phyloP scores from a whole-genome alignment of 2,888 invertebrate genomes.

The Zootermopsis nevadensis region DNA sequence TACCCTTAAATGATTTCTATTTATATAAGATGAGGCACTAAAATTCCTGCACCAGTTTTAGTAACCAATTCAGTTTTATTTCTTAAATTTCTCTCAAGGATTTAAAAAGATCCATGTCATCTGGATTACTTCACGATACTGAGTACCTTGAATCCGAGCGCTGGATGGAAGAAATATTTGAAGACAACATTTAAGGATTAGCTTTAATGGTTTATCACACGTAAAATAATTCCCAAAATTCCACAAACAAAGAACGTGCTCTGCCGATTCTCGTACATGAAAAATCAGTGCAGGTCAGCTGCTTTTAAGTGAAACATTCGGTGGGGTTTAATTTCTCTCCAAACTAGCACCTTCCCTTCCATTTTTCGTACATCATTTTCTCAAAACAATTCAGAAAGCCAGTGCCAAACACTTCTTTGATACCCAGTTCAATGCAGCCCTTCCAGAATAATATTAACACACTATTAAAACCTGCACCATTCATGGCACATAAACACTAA shows the following conservation, averaged over 20 bases:
- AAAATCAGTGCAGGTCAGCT: slow-evolving; percentile 42
- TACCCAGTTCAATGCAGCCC: background rate
- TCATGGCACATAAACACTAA: slow-evolving; percentile 37
- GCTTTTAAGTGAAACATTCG: slow-evolving; percentile 34
- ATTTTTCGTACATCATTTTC: background rate
- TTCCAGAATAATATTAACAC: background rate
- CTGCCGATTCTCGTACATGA: background rate
- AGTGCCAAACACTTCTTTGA: slow-evolving; percentile 5
- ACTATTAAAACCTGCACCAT: slow-evolving; percentile 24
- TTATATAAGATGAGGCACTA: background rate
- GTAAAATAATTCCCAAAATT: background rate
- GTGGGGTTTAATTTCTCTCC: slow-evolving; percentile 38
- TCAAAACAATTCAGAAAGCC: background rate
- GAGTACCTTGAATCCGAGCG: slow-evolving; percentile 15
- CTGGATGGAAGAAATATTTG: slow-evolving; percentile 10
- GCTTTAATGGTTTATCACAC: background rate
- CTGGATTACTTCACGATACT: background rate
- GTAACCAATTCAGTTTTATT: background rate
- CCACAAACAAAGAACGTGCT: background rate
- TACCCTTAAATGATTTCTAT: background rate
- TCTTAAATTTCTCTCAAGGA: too few relatives aligned
- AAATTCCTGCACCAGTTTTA: background rate
- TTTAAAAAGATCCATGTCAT: background rate
- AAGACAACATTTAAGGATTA: slow-evolving; percentile 3
- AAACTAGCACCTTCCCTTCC: background rate